Evolutionary conservation across 2,797 vertebrate species (phyloP).

Genomic region (Rhinichthys osculus): DNA sequence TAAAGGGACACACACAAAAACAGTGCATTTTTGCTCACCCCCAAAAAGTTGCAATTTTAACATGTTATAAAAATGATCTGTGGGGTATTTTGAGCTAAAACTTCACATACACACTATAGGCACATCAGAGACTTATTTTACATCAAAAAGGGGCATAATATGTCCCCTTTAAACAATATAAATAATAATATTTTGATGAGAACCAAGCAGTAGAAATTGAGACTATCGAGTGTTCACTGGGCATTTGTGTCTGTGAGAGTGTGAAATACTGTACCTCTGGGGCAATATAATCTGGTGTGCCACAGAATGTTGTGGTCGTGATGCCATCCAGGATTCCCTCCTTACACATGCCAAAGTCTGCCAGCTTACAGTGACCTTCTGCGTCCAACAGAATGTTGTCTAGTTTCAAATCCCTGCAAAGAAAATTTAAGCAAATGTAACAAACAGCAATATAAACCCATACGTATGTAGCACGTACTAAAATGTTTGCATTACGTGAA

Average conservation of each 20-base stretch:
- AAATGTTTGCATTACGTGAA: not conserved
- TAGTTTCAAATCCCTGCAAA: constrained; percentile 93
- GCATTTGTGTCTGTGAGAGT: constrained; percentile 21
- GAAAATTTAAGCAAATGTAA: not conserved
- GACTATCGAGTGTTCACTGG: not conserved
- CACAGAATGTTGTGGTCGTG: constrained; percentile 95
- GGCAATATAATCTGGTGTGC: constrained; percentile 96
- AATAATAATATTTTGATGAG: not conserved
- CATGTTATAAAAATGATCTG: too few relatives aligned
- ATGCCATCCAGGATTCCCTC: constrained; percentile 93
- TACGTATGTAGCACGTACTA: not conserved
- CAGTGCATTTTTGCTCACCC: too few relatives aligned
- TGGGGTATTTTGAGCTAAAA: too few relatives aligned
- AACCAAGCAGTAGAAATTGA: not conserved
- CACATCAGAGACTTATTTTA: too few relatives aligned
- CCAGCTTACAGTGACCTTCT: constrained; percentile 96
- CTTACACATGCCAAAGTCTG: constrained; percentile 98
- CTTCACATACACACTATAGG: too few relatives aligned
- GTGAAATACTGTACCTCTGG: constrained; percentile 83
- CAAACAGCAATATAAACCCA: not conserved
- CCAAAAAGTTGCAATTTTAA: too few relatives aligned
- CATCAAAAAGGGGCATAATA: too few relatives aligned
- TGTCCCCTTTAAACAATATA: not conserved
- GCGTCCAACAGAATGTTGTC: constrained; percentile 96
- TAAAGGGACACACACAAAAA: too few relatives aligned